These are phyloP conservation scores for Apodemus sylvaticus DNA, from an alignment of 2,113 vertebrate species.

Conservation along the genomic window DNA sequence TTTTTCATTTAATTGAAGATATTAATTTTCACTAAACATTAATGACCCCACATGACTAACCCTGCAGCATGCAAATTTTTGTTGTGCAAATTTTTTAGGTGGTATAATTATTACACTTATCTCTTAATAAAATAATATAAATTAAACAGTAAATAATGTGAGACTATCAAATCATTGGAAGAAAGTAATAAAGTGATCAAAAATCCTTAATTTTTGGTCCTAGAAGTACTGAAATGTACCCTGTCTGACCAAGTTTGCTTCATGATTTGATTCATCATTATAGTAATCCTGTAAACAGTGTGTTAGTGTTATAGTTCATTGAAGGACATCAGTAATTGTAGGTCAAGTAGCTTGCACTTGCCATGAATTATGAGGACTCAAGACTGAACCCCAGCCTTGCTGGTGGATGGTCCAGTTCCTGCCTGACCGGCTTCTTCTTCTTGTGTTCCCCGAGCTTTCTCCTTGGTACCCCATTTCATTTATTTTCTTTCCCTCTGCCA, in stretches of 20 bases:
- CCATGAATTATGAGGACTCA: background rate
- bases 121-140: background rate
- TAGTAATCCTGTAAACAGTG: background rate
- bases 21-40: background rate
- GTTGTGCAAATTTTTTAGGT: background rate
- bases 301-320: background rate
- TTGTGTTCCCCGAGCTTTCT: background rate
- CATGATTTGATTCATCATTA: background rate
- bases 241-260: background rate
- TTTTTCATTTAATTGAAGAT: background rate
- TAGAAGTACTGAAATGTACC: background rate
- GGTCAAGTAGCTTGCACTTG: background rate
- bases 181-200: background rate
- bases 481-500: background rate
- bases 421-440: background rate
- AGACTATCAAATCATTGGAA: background rate
- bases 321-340: background rate
- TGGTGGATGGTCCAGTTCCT: background rate
- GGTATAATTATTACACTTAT: background rate
- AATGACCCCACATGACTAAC: background rate
- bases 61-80: background rate
- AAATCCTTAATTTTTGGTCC: background rate
- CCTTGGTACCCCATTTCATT: background rate
- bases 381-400: background rate
- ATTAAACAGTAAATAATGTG: background rate